Conservation (phyloP, 2,113 vertebrate species). For the Cynocephalus volans region DNA sequence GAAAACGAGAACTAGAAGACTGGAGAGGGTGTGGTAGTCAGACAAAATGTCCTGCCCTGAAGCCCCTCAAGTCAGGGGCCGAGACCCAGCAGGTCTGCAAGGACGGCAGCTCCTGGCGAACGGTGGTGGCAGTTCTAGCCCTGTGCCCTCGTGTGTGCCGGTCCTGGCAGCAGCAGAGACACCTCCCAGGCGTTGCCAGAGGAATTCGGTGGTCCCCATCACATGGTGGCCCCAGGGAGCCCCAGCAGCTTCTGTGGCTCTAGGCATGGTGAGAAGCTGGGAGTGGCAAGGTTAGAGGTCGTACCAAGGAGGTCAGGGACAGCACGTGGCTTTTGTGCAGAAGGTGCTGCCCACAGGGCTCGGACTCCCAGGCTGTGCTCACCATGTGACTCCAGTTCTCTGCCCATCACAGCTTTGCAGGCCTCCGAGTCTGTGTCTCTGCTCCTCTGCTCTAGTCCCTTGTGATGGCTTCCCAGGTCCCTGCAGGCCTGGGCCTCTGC, state of each 20-base stretch:
- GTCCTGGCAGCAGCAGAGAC: not conserved
- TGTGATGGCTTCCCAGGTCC: not conserved
- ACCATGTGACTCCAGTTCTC: rapidly evolving
- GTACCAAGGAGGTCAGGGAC: not conserved
- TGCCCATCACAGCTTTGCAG: not conserved
- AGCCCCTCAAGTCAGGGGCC: too few species aligned
- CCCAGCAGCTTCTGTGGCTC: not conserved
- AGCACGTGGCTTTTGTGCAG: not conserved
- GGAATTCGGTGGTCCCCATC: not conserved
- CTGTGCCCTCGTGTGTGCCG: not conserved
- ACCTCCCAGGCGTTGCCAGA: not conserved
- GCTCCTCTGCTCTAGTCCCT: not conserved
- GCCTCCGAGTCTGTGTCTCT: not conserved
- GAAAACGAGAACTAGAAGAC: not conserved
- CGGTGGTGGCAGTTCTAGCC: too few species aligned
- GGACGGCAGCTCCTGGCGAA: not conserved
- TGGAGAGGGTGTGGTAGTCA: not conserved
- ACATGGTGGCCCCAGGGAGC: not conserved
- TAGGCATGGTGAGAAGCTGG: not conserved
- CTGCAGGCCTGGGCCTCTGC: not conserved
- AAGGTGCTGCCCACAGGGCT: not conserved
- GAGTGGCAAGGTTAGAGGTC: too few species aligned
- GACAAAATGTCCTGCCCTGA: not conserved
- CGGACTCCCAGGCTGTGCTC: not conserved
- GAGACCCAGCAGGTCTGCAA: rapidly evolving